Conservation (phyloP, 1,140 invertebrate genomes). For the Tetramorium simillimum region DNA sequence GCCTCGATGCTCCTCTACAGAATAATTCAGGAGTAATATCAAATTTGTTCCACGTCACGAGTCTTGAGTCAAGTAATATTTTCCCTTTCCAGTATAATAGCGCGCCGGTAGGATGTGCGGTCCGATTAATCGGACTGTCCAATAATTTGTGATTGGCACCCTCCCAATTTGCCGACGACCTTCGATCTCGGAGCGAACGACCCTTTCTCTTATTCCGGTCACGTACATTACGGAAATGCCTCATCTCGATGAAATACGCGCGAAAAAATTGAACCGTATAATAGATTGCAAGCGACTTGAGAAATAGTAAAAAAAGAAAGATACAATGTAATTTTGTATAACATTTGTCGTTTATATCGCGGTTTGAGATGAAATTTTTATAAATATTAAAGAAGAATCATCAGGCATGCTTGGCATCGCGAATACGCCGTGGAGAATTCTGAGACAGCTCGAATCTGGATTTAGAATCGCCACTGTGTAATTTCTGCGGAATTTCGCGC, state of each 20-base stretch:
- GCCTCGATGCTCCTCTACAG: neutral
- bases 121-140: constrained; percentile 20
- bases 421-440: neutral
- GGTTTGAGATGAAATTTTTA: neutral
- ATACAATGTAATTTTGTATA: neutral
- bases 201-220: neutral
- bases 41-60: neutral
- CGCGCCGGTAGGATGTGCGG: neutral
- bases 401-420: neutral
- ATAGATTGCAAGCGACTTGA: neutral
- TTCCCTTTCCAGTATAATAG: neutral
- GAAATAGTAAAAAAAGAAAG: neutral
- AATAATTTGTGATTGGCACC: constrained; percentile 21
- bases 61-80: neutral
- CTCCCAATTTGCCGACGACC: constrained; percentile 32
- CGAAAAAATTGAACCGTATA: neutral
- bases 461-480: neutral
- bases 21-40: constrained; percentile 11
- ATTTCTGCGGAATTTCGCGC: neutral
- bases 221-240: neutral
- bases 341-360: neutral
- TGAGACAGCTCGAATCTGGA: neutral
- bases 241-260: neutral
- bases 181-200: neutral
- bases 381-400: neutral